These are phyloP conservation scores for Caerostris darwini DNA, from an alignment of 1,140 invertebrate species.

Conservation along the genomic window DNA sequence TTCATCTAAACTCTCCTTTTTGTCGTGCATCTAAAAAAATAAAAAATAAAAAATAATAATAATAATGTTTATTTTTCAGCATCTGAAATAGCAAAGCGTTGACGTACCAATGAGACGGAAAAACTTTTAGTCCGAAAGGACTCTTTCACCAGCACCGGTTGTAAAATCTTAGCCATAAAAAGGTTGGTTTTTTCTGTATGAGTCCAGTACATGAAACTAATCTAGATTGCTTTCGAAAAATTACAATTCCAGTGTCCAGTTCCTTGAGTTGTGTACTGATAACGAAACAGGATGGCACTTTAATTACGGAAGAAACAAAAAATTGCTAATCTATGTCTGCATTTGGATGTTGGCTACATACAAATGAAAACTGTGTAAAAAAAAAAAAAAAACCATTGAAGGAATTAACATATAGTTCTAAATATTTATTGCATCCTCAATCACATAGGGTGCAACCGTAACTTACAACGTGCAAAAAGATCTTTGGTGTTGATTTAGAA, in stretches of 20 bases:
- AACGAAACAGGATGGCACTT: constrained; percentile 12
- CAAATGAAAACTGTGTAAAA: background rate
- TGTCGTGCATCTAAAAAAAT: background rate
- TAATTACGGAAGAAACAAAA: background rate
- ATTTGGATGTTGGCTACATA: background rate
- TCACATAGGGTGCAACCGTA: background rate
- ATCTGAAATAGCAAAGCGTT: too few relatives aligned
- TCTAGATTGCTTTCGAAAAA: background rate
- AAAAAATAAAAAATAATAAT: background rate
- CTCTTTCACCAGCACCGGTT: too few relatives aligned
- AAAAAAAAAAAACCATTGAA: background rate
- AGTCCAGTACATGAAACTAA: background rate
- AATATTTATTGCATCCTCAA: background rate
- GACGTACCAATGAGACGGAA: too few relatives aligned
- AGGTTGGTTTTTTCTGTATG: too few relatives aligned
- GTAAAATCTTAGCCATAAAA: too few relatives aligned
- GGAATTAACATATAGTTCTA: background rate
- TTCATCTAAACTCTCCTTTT: background rate
- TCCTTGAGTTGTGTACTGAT: constrained; percentile 49
- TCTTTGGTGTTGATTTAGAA: constrained; percentile 9
- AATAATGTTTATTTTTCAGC: too few relatives aligned
- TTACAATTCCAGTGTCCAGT: background rate
- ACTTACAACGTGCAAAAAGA: background rate
- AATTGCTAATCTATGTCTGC: background rate
- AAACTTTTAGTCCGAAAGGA: too few relatives aligned